These are phyloP conservation scores for Anolis carolinensis DNA, from an alignment of 2,113 vertebrate species.

Conservation along the genomic window DNA sequence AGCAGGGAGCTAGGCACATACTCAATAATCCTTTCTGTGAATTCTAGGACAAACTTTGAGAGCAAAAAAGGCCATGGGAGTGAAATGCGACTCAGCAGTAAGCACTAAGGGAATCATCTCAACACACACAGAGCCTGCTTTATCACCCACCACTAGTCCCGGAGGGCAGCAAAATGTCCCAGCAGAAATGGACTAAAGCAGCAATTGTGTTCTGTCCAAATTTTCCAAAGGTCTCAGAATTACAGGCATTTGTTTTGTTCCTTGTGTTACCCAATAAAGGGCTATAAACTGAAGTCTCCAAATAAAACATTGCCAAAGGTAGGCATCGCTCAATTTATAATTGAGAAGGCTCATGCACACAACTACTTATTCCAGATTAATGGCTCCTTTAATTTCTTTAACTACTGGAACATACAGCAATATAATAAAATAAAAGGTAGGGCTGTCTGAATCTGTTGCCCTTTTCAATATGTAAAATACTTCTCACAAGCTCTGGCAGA, in stretches of 20 bases:
- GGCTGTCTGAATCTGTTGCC: background rate
- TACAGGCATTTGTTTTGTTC: background rate
- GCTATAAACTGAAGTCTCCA: background rate
- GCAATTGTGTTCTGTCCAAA: background rate
- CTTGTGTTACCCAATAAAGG: background rate
- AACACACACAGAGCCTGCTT: background rate
- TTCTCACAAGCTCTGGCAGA: too few species aligned
- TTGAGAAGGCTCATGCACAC: background rate
- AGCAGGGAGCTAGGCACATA: background rate
- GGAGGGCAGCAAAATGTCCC: background rate
- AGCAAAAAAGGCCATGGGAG: background rate
- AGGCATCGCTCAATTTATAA: background rate
- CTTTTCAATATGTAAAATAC: background rate
- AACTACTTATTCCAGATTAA: background rate
- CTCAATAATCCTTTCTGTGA: background rate
- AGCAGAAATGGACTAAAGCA: background rate
- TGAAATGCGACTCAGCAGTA: background rate
- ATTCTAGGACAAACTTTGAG: background rate
- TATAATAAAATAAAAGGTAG: background rate
- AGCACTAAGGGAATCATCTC: background rate
- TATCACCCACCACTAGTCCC: background rate
- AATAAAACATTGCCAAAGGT: background rate
- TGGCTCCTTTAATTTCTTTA: background rate
- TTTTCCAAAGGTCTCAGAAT: background rate
- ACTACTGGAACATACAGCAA: too few species aligned